Conservation (phyloP, 2,113 vertebrate genomes). For the Gopherus evgoodei region DNA sequence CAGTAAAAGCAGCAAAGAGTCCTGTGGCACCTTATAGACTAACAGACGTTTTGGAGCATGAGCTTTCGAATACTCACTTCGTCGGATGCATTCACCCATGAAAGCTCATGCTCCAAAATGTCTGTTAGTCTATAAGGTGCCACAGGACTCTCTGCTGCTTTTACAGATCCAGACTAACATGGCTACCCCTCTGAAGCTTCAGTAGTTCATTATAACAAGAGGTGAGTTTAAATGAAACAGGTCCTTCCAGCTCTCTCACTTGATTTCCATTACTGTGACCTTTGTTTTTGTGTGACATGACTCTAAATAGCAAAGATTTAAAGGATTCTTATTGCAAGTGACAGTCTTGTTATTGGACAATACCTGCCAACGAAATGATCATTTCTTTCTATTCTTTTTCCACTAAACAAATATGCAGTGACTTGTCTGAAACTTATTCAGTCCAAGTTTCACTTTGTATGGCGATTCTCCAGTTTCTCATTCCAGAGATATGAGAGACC, state of each 20-base stretch:
- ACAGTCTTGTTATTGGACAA: neutral
- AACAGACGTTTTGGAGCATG: no score
- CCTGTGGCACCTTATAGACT: no score
- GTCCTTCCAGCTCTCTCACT: neutral
- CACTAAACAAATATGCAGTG: no score
- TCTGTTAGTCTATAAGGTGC: no score
- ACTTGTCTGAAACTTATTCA: neutral
- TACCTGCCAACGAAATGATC: neutral
- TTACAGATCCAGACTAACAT: no score
- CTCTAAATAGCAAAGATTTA: neutral
- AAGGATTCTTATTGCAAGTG: neutral
- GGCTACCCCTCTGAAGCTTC: neutral
- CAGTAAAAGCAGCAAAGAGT: no score
- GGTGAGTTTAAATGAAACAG: neutral
- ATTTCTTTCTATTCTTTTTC: neutral
- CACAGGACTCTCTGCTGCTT: no score
- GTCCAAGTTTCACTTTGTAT: neutral
- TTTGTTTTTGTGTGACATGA: neutral
- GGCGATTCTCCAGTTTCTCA: neutral
- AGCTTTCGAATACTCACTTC: no score
- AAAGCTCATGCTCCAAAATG: no score
- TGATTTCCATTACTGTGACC: neutral
- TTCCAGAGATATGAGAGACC: neutral
- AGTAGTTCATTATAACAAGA: neutral
- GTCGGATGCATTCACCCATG: no score